Evolutionary conservation across 1,140 invertebrate species (phyloP).

Genomic region (Microplitis mediator): DNA sequence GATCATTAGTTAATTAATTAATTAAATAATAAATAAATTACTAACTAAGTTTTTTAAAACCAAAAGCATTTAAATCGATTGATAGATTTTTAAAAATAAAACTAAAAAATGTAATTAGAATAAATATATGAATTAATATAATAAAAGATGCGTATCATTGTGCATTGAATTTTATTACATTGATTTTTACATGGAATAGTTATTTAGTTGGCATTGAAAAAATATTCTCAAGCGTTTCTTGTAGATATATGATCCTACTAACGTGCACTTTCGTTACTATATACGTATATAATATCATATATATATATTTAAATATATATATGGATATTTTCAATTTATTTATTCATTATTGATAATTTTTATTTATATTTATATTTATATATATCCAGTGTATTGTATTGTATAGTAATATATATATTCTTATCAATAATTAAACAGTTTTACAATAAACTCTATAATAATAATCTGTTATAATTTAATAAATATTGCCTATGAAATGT

Average conservation of each 20-base stretch:
- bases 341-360: constrained; percentile 22
- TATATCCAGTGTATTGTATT: constrained; percentile 11
- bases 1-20: not conserved
- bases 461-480: constrained; percentile 10
- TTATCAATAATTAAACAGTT: constrained; percentile 23
- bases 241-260: constrained; percentile 25
- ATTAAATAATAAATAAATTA: not conserved
- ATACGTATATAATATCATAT: constrained; percentile 14
- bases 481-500: not conserved
- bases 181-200: constrained; percentile 33
- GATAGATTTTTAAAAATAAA: not conserved
- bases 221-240: constrained; percentile 37
- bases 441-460: constrained; percentile 29
- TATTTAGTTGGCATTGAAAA: constrained; percentile 38
- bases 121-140: not conserved
- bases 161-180: constrained; percentile 36
- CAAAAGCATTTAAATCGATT: not conserved
- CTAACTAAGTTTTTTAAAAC: not conserved
- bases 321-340: not conserved
- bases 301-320: constrained; percentile 8
- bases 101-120: not conserved
- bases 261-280: constrained; percentile 25
- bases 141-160: constrained; percentile 10
- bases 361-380: constrained; percentile 24
- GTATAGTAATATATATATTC: constrained; percentile 10